Base-by-base conservation (phyloP, 2,797 vertebrate genomes). In the Botia almorhae region DNA sequence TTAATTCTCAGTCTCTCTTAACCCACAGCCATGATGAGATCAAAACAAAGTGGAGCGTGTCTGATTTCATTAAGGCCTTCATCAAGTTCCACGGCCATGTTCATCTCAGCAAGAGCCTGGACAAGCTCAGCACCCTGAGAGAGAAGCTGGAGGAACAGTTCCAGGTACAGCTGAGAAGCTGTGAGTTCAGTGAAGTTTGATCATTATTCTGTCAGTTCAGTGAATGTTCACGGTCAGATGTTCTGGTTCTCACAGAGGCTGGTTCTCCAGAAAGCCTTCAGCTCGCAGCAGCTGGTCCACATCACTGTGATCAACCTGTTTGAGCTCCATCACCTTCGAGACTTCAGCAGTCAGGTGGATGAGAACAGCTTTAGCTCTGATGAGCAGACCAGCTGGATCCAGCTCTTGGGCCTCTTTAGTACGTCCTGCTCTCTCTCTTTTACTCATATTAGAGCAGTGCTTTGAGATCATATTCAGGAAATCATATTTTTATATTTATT, bases 11-110 rank as follows among this genome's bases (percentile, higher is more conserved):
- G 7, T 51, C 64, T 69, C 48, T 26, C 74, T 58, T 80, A 17
- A 64, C 84, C 75, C 87, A 82, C 86, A 99, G 98, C 91, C 96
- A 97, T 4, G 97, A 99, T 82, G 98, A 99, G 91, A 91, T 97
- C 91, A 98, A 97, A 91, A 95, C 95, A 87, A 98, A 96, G 89
- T 98, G 97, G 97, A 94, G 94, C 1, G 95, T 98, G 87, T 96
- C 97, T 3, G 98, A 99, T 90, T 99, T 99, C 92, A 96, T 99
- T 91, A 97, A 96, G 89, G 95, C 96, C 26, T 99, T 99, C 92
- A 98, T 99, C 92, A 98, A 98, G 91, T 99, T 99, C 83, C 98
- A 99, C 3, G 97, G 97, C 23, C 97, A 99, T 61, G 96, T 99
- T 76, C 98, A 98, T 90, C 93, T 99, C 91, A 96, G 96, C 85